Base-by-base conservation (phyloP, 2,113 vertebrate genomes). In the Puffinus mauretanicus region DNA sequence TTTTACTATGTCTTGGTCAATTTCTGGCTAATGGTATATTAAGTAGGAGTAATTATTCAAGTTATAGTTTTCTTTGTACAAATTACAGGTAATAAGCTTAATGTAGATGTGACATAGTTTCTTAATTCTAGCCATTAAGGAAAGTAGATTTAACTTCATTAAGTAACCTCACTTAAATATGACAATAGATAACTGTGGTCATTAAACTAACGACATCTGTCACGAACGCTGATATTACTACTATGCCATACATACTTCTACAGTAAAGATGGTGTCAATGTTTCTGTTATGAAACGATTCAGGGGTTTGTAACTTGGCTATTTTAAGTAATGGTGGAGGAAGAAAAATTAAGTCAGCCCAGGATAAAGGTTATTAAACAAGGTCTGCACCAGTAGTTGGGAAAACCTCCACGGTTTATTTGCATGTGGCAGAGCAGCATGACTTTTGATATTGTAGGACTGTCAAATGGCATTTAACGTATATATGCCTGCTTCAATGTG, bases 71-170 rank as follows among this genome's bases (percentile, higher is more conserved):
- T 81, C 88, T 96, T 93, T 95, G 94, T 96, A 93, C 86, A 96
- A 96, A 97, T 96, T 96, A 92, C 85, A 97, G 54, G 73, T 94
- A 97, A 96, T 90, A 79, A 89, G 91, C 69, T 92, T 97, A 96
- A 95, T 91, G 60, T 85, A 90, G 82, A 84, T 94, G 82, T 76
- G 70, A 97, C 97, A 97, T 94, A 95, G 88, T 94, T 96, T 91
- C 79, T 97, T 97, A 97, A 97, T 97, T 97, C 42, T 70, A 82
- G 38, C 78, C 47, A 97, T 97, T 97, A 97, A 97, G 87, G 76
- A 87, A 94, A 97, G 60, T 82, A 94, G 82, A 90, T 88, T 90
- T 92, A 88, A 82, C 64, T 96, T 82, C 83, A 96, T 97, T 96
- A 97, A 87, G 65, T 81, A 93, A 77, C 77, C 77, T 86, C 82